Evolutionary conservation across 2,888 invertebrate species (phyloP).

Genomic region (Colostygia pectinataria): DNA sequence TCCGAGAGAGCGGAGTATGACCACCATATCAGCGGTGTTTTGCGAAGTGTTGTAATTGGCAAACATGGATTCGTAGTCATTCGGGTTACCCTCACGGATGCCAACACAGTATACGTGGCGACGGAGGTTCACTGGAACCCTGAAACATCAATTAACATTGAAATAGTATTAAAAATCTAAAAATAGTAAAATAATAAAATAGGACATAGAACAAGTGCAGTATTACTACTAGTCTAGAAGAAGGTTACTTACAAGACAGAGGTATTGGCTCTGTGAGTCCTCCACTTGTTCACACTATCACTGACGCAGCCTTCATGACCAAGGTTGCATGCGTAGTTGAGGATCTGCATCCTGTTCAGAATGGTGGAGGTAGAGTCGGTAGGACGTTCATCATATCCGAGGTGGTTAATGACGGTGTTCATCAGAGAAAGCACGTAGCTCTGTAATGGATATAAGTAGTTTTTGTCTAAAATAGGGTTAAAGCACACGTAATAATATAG

Average conservation of each 20-base stretch:
- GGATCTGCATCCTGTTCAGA: constrained; percentile 82
- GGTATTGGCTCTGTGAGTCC: constrained; percentile 42
- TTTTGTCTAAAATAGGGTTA: not conserved
- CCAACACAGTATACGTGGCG: constrained; percentile 86
- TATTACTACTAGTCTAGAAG: too few relatives aligned
- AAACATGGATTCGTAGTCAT: constrained; percentile 85
- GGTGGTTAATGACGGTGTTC: constrained; percentile 64
- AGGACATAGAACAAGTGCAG: too few relatives aligned
- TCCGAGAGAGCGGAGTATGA: constrained; percentile 78
- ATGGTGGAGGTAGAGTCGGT: constrained; percentile 81
- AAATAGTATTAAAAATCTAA: not conserved
- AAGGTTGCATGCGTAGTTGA: constrained; percentile 86
- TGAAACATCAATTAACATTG: constrained; percentile 36
- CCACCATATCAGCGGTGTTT: constrained; percentile 84
- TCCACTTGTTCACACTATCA: constrained; percentile 66
- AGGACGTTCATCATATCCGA: constrained; percentile 74
- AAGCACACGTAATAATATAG: not conserved
- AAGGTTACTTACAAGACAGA: constrained; percentile 52
- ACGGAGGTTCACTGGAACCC: constrained; percentile 84
- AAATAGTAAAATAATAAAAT: too few relatives aligned
- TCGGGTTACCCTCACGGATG: constrained; percentile 78
- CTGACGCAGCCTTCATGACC: constrained; percentile 82
- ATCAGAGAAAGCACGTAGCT: constrained; percentile 73
- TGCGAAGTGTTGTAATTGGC: constrained; percentile 80
- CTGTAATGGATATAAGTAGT: constrained; percentile 41